Evolutionary conservation across 1,140 invertebrate species (phyloP).

Genomic region (Brachionus asplanchnoidis): DNA sequence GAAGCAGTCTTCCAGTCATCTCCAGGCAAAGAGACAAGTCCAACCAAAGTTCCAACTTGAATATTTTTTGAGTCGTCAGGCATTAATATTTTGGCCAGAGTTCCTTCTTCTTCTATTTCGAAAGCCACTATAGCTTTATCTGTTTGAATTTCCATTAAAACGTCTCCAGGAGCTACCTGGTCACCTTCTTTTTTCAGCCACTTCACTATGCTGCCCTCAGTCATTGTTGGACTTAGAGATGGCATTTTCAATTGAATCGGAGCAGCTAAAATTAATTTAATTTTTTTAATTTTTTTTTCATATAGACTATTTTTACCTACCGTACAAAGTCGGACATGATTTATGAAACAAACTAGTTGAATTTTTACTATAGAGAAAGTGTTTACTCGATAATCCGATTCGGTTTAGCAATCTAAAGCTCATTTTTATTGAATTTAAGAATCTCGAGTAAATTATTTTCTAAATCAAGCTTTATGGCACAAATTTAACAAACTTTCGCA

Average conservation of each 20-base stretch:
- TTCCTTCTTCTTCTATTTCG: constrained; percentile 63
- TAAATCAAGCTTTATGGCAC: not conserved
- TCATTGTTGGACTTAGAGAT: constrained; percentile 64
- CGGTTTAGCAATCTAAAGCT: constrained; percentile 3
- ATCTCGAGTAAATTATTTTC: not conserved
- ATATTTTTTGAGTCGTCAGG: constrained; percentile 27
- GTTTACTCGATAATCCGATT: not conserved
- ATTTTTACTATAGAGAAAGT: not conserved
- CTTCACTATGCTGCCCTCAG: constrained; percentile 63
- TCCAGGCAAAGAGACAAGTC: not conserved
- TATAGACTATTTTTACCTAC: not conserved
- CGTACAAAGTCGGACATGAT: constrained; percentile 1
- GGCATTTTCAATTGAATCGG: constrained; percentile 60
- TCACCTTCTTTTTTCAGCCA: constrained; percentile 65
- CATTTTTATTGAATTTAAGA: not conserved
- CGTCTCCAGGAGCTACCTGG: constrained; percentile 60
- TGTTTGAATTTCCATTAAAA: constrained; percentile 64
- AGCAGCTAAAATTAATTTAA: constrained; percentile 40
- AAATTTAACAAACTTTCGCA: constrained; percentile 25
- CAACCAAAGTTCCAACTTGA: constrained; percentile 40
- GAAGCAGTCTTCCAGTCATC: constrained; percentile 36
- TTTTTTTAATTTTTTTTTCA: not conserved
- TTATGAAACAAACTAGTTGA: not conserved
- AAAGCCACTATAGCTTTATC: constrained; percentile 63
- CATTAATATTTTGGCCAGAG: constrained; percentile 62